These are phyloP conservation scores for Coremacera marginata DNA, from an alignment of 2,888 invertebrate species.

Conservation along the genomic window DNA sequence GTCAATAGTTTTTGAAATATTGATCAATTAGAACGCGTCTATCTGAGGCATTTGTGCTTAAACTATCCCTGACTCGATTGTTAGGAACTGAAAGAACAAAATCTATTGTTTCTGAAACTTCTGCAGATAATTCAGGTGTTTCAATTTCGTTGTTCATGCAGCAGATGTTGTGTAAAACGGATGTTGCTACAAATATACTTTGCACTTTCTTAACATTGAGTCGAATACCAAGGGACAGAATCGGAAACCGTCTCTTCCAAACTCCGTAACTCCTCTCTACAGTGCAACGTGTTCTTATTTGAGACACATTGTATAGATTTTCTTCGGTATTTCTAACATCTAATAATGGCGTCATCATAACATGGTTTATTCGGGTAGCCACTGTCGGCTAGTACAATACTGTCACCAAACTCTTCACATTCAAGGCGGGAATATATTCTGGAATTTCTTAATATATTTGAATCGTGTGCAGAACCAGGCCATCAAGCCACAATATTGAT, in stretches of 20 bases:
- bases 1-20: background rate
- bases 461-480: no score
- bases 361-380: background rate
- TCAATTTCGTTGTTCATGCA: no score
- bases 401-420: background rate
- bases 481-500: no score
- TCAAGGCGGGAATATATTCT: background rate
- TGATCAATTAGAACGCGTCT: background rate
- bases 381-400: background rate
- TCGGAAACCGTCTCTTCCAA: no score
- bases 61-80: background rate
- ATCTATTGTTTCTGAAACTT: background rate
- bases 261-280: background rate
- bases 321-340: background rate
- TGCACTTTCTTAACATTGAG: background rate
- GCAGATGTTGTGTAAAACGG: background rate
- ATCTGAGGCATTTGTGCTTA: background rate
- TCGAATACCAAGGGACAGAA: background rate
- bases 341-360: background rate
- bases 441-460: constrained; percentile 5
- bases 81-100: background rate
- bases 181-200: background rate
- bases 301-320: constrained; percentile 1
- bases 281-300: background rate
- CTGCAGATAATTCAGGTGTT: background rate